Base-by-base conservation (phyloP, 1,140 invertebrate species). In the Stegodyphus mimosarum region DNA sequence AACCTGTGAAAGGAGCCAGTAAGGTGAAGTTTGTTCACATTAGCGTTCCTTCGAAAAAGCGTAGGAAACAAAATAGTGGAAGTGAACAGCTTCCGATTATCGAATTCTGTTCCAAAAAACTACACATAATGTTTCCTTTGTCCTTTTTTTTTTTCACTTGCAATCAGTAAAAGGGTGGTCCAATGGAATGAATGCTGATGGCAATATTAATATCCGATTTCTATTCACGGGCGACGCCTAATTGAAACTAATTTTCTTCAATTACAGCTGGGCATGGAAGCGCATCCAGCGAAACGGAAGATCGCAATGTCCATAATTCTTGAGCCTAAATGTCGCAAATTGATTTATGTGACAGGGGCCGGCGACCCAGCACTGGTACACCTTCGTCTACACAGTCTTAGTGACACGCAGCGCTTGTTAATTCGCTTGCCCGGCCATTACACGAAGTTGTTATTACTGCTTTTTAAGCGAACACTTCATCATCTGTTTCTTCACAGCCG, bases 211-310 rank as follows among this genome's bases (percentile, higher is more conserved):
- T 64, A 66, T 53, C 33, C 18, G 55, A 52, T 74, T 83, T 50
- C 15, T 49, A 74, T 83, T 74, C 80, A 66, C 70, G 13, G 72
- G 51, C 60, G 48, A 69, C 52, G 52, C 72, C 81, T 84, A 76
- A 84, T 84, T 75, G 72, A 74, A 83, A 83, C 80, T 83, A 83
- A 83, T 83, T 83, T 83, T 74, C 70, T 66, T 52, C 71, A 73
- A 83, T 83, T 83, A 83, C 55, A 51, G 70, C 64, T 60, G 7
- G 17, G 67, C 64, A 55, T 83, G 69, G 60, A 67, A n/a, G 33
- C 77, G 33, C 69, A 83, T 69, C 64, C n/a, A 55, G 17, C 49
- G 71, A 74, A 83, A 74, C 80, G 71, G 71, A 83, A 83, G 80
- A 84, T 73, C 67, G 52, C 17, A 60, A 51, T 51, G 51, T 73